Evolutionary conservation across 1,140 invertebrate species (phyloP).

Genomic region (Pseudachorutes palmiensis): DNA sequence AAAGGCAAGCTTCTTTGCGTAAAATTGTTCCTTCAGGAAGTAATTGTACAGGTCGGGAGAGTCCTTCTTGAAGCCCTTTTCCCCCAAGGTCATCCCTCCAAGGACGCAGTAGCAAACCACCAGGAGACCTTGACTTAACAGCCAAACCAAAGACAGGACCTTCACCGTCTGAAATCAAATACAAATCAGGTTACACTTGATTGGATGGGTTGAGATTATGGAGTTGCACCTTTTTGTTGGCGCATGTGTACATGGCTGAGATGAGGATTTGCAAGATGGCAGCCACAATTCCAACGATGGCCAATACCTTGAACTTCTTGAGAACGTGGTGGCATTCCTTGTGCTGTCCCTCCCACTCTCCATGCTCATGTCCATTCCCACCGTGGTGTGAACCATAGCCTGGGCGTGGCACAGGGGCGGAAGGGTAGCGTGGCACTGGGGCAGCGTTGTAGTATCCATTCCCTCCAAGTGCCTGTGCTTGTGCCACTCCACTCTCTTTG

Average conservation of each 20-base stretch:
- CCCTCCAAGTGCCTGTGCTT: background rate
- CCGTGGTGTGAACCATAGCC: background rate
- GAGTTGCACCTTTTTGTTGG: background rate
- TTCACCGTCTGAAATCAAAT: background rate
- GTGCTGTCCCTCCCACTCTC: too few species aligned
- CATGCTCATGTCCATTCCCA: background rate
- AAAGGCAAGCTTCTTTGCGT: background rate
- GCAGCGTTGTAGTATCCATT: background rate
- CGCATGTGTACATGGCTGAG: background rate
- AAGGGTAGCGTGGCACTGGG: too few species aligned
- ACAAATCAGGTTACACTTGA: too few species aligned
- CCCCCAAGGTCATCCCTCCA: too few species aligned
- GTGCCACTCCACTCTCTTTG: background rate
- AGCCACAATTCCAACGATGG: background rate
- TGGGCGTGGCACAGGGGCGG: background rate
- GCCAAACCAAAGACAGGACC: background rate
- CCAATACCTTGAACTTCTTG: background rate
- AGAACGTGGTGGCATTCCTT: background rate
- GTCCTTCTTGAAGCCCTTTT: too few species aligned
- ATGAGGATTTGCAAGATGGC: background rate
- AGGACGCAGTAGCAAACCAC: too few species aligned
- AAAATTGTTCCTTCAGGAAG: too few species aligned
- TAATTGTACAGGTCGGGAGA: too few species aligned
- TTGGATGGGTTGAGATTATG: background rate
- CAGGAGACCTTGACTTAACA: too few species aligned